phyloP scores from a whole-genome alignment of 2,797 vertebrate species.

The Anas bahamensis region DNA sequence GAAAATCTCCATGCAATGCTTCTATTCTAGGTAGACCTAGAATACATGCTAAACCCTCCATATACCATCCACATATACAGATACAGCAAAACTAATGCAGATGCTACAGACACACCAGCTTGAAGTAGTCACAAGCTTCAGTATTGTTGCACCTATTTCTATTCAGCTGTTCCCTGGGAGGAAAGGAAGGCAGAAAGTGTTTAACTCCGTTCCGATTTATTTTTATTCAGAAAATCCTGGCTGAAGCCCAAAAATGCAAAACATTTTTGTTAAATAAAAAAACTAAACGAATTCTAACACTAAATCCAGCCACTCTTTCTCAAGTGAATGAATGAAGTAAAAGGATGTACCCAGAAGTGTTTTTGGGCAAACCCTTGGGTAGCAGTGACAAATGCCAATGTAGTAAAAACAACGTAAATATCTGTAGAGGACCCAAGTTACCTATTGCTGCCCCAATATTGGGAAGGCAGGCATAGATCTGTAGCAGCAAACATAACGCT shows the following conservation, averaged over 20 bases:
- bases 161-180: not conserved
- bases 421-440: not conserved
- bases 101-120: not conserved
- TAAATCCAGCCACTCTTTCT: not conserved
- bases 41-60: not conserved
- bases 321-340: not conserved
- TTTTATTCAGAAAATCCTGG: not conserved
- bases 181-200: not conserved
- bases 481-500: not conserved
- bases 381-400: not conserved
- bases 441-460: not conserved
- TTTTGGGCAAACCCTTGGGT: not conserved
- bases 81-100: not conserved
- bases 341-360: not conserved
- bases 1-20: not conserved
- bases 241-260: not conserved
- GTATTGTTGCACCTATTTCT: slow-evolving; percentile 5
- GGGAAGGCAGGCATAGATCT: not conserved
- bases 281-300: not conserved
- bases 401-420: not conserved
- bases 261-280: not conserved
- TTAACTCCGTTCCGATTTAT: not conserved
- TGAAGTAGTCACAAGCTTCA: not conserved
- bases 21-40: not conserved
- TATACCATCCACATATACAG: not conserved